These are phyloP conservation scores for Corythaixoides concolor DNA, from an alignment of 2,113 vertebrate genomes.

Conservation along the genomic window DNA sequence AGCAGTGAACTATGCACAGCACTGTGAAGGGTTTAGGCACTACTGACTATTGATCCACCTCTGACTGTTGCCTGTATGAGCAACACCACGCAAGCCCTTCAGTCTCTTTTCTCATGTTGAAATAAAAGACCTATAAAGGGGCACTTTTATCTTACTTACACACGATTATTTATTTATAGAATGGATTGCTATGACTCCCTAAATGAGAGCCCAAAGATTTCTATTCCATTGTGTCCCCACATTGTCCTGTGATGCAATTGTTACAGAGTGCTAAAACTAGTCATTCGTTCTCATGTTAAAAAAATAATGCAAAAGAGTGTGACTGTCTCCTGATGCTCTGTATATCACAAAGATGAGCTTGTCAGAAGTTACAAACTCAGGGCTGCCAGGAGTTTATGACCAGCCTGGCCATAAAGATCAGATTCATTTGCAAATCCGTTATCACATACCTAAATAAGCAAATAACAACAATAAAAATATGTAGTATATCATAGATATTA, in stretches of 20 bases:
- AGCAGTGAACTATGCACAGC: neutral
- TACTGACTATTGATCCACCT: neutral
- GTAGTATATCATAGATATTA: neutral
- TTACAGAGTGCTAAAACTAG: neutral
- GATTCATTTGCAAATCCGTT: neutral
- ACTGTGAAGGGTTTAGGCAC: neutral
- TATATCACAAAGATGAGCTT: neutral
- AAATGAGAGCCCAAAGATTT: neutral
- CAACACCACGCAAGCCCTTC: neutral
- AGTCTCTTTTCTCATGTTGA: neutral
- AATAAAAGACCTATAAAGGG: neutral
- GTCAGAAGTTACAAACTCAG: neutral
- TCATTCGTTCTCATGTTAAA: neutral
- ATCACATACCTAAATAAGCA: neutral
- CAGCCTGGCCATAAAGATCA: neutral
- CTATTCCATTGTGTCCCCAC: neutral
- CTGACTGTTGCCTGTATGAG: neutral
- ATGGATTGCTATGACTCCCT: neutral
- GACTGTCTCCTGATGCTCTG: neutral
- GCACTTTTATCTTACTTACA: neutral
- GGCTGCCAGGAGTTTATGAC: neutral
- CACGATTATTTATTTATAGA: neutral
- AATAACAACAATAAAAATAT: neutral
- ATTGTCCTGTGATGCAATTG: neutral
- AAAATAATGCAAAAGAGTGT: neutral